Base-by-base conservation (phyloP, 1,140 invertebrate genomes). In the Caenorhabditis remanei region DNA sequence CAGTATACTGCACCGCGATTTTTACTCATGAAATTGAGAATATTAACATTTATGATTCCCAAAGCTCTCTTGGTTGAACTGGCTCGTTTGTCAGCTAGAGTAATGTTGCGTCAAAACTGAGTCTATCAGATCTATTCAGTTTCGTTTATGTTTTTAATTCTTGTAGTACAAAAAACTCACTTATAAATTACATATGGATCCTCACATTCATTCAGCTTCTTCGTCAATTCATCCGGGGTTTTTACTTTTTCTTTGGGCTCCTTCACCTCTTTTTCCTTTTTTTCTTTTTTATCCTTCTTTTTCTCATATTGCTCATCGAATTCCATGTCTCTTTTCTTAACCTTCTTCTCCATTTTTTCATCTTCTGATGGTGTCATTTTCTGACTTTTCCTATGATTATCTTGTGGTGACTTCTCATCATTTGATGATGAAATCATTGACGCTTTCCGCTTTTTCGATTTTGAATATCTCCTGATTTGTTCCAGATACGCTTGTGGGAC, bases 111-210 rank as follows among this genome's bases (percentile, higher is more conserved):
- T 32, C 32, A 32, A 0, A 32, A 32, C 32, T 2, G 32, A 32
- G 32, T 32, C 2, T 32, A 32, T 32, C 32, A 32, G 32, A 32
- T 32, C 32, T 2, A 32, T 32, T 32, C 32, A 32, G 32, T 32
- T 32, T 32, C 32, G 32, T 32, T 32, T 32, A 32, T 32, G 2
- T 0, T 32, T n/a, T 32, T 32, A 32, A 32, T 32, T 32, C 32
- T 32, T 32, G 32, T 32, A 32, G 32, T 32, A 32, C 32, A 46
- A 71, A 71, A 71, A 71, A 43, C 71, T 50, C 13, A 79, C 71
- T 79, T 79, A 32, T 79, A 79, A 32, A 79, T 79, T 2, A 79
- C 71, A 50, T 53, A 24, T 21, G 71, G 21, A 50, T 79, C 71
- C n/a, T 40, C 11, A 14, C 71, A 79, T 46, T 79, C 71, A 50